Evolutionary conservation across 2,888 invertebrate genomes (phyloP), one percentile per base, ranked within the genome.

Genomic region (Trisateles emortualis): DNA sequence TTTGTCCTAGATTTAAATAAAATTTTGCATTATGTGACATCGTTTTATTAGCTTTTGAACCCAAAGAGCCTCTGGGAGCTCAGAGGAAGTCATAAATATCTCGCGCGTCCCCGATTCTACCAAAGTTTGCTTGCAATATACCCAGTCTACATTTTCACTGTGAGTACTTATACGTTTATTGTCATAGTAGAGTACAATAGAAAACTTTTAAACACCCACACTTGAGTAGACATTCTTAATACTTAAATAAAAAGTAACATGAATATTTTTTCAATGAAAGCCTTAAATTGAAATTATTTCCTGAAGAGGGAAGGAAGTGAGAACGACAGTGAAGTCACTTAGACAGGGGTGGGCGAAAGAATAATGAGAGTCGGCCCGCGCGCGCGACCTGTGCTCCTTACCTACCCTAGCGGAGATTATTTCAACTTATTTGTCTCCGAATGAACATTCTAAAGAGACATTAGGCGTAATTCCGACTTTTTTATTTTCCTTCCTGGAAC

Each of bases 61-160:
- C 80, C 73, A 74, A 79, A 84, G 82, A 81, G 84, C 77, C 78
- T 77, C 74, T 68, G 77, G 76, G 78, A 82, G 76, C 75, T 66
- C 71, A 70, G 74, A 81, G 87, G 87, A 88, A 86, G 87, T 80
- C 85, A 79, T 87, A 88, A 87, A 87, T 87, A 85, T 86, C 81
- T 79, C 73, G 72, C 84, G 83, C 84, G 83, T 82, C 84, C 84
- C 78, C 81, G 82, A 86, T 83, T 80, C 79, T 74, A 72, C 79
- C 77, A 77, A 85, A 87, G 81, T 86, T 87, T 81, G 79, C 81
- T 78, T 80, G 79, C 82, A 78, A 78, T 81, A 75, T 76, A 74
- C 72, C 55, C 58, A 53, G 63, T 71, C 68, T 73, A 71, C 61
- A 71, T 71, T 76, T 73, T 75, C 65, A 66, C 64, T 72, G 54